Conservation (phyloP, 2,888 invertebrate species). For the Harmothoe impar region DNA sequence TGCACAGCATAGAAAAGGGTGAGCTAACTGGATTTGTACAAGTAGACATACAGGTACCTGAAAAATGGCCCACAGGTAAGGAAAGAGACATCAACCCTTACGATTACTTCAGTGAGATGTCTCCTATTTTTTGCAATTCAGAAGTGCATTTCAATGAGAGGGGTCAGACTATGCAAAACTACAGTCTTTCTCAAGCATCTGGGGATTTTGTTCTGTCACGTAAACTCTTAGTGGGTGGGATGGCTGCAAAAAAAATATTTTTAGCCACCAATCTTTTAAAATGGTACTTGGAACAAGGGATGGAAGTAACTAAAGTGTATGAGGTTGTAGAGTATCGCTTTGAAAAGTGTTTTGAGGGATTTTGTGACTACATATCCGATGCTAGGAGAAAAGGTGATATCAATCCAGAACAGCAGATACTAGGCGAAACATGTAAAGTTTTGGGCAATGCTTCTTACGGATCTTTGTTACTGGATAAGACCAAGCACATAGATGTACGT, state of each 20-base stretch:
- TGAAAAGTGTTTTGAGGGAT: not conserved
- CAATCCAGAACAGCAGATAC: not conserved
- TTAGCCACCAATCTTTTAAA: conserved; percentile 8
- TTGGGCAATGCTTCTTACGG: conserved; percentile 35
- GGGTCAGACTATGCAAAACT: not conserved
- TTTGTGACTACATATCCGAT: not conserved
- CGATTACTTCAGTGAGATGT: conserved; percentile 7
- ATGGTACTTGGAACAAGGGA: conserved; percentile 13
- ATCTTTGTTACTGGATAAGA: conserved; percentile 1
- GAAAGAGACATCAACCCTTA: not conserved
- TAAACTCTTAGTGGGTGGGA: not conserved
- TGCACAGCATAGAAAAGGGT: not conserved
- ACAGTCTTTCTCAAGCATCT: not conserved
- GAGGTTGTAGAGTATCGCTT: conserved; percentile 1
- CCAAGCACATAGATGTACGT: not conserved
- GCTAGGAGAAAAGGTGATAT: not conserved
- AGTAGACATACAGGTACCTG: not conserved
- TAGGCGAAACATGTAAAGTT: not conserved
- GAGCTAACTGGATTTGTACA: not conserved
- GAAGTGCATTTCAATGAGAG: conserved; percentile 1
- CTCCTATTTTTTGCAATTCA: conserved; percentile 27
- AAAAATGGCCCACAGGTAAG: not conserved
- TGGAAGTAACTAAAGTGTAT: not conserved
- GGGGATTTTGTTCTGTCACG: not conserved
- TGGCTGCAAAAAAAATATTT: conserved; percentile 2